Evolutionary conservation across 2,888 invertebrate genomes (phyloP), one percentile per base, ranked within the genome.

Genomic region (Leptarthrus brevirostris): DNA sequence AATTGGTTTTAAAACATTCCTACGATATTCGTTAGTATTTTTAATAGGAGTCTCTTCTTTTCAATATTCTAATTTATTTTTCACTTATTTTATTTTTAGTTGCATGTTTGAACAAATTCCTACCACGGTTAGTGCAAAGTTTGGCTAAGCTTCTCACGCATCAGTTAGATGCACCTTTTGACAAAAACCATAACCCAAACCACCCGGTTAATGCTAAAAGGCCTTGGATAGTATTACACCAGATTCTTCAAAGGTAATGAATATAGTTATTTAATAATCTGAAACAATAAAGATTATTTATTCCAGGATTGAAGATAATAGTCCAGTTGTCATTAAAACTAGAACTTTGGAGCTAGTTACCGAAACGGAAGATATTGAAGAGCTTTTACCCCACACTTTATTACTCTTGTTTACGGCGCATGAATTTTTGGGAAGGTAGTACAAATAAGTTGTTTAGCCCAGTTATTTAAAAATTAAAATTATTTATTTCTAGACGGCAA

Each of bases 211-310:
- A 90, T 74, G 90, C 91, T 12, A 89, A 93, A 12, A 84, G 89
- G 3, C 93, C 95, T 3, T 96, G 95, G 95, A 91, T 95, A 74
- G 86, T 96, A 74, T 86, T 96, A 78, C 93, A 95, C 85, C 90
- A 91, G 79, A 88, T 96, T 77, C 86, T 96, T 64, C 89, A 92
- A 77, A 86, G 89, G 87, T 87, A 81, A 80, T n/a, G n/a, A 79
- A 79, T n/a, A 14, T 26, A 12, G 36, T 71, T 34, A 3, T 54
- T 54, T 24, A 26, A 1, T 12, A 3, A 26, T 58, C 16, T 1
- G 4, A 64, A 56, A 72, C 71, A 5, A 16, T 14, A 34, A 53
- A 36, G n/a, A n/a, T n/a, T 12, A 53, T 14, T 47, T 53, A 61
- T 58, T 76, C 16, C 24, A 88, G 90, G 79, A 91, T 92, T 78